Evolutionary conservation across 2,113 vertebrate species (phyloP).

Genomic region (Syngnathoides biaculeatus): DNA sequence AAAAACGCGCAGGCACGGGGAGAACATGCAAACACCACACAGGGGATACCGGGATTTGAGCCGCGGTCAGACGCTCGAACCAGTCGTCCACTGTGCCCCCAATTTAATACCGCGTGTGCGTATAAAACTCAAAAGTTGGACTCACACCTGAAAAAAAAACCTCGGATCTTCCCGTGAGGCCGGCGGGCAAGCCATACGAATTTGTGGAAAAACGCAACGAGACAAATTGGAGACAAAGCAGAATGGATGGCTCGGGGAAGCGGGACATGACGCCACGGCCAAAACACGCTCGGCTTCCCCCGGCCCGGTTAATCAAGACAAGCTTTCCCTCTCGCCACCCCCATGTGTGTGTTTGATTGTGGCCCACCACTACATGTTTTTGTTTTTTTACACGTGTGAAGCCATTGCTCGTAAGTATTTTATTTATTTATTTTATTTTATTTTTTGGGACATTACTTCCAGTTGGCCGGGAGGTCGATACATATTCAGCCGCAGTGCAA

Average conservation of each 20-base stretch:
- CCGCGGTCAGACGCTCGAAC: too few species aligned
- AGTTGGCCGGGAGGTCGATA: conserved; percentile 11
- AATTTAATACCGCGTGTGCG: too few species aligned
- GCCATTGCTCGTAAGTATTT: conserved; percentile 47
- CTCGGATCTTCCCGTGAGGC: conserved; percentile 44
- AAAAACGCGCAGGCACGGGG: too few species aligned
- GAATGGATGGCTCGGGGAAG: conserved; percentile 64
- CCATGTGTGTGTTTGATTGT: conserved; percentile 1
- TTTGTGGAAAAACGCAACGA: conserved; percentile 52
- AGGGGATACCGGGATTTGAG: too few species aligned
- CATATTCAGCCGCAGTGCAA: conserved; percentile 40
- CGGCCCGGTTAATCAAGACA: conserved; percentile 69
- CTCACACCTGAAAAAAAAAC: not conserved
- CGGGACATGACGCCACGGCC: conserved; percentile 60
- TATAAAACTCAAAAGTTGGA: not conserved
- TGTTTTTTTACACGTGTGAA: conserved; percentile 14
- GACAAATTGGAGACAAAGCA: conserved; percentile 66
- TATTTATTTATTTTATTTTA: too few species aligned
- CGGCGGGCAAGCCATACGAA: conserved; percentile 43
- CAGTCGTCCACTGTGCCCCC: too few species aligned
- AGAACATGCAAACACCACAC: too few species aligned
- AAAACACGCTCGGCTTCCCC: conserved; percentile 57
- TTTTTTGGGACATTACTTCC: conserved; percentile 23
- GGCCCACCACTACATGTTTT: not conserved
- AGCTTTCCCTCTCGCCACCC: conserved; percentile 32